A percentile compares a stretch with the other conserved stretches of the same genome.
Evolutionary conservation across 2,888 invertebrate genomes (phyloP).

Genomic region (Melanostoma mellinum): DNA sequence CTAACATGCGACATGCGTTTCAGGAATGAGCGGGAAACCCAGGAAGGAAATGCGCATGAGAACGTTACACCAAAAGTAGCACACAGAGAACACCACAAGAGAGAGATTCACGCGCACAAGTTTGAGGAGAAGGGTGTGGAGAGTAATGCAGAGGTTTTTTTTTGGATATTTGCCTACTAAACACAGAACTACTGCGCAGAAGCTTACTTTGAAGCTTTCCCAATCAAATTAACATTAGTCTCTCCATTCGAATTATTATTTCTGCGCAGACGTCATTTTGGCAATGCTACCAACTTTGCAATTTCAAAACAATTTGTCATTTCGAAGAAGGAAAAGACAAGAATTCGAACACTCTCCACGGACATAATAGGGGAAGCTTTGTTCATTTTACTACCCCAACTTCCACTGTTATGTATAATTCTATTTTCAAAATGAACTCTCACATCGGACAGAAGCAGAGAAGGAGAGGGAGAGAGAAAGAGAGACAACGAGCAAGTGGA

Average conservation of each 20-base stretch:
- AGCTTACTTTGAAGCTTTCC: constrained; percentile 54
- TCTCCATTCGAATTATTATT: constrained; percentile 30
- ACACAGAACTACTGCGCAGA: constrained; percentile 43
- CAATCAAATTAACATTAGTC: constrained; percentile 62
- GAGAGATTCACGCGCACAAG: constrained; percentile 45
- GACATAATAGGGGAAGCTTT: constrained; percentile 28
- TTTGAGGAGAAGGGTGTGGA: constrained; percentile 32
- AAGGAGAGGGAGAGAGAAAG: not conserved
- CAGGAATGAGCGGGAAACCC: constrained; percentile 14
- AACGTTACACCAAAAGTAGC: not conserved
- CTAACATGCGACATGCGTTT: constrained; percentile 16
- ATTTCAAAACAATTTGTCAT: constrained; percentile 7
- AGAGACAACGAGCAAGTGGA: too few species aligned
- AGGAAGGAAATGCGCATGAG: constrained; percentile 28
- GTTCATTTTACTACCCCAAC: constrained; percentile 65
- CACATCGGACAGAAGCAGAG: not conserved
- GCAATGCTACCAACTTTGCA: constrained; percentile 60
- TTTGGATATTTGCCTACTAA: constrained; percentile 14
- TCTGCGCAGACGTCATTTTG: constrained; percentile 42
- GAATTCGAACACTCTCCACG: not conserved
- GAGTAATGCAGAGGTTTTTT: constrained; percentile 51
- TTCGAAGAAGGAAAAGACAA: constrained; percentile 16
- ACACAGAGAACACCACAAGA: not conserved
- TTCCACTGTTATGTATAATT: constrained; percentile 25
- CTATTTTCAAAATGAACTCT: constrained; percentile 41